Conservation (phyloP, 2,113 vertebrate species). For the Ranitomeya imitator region DNA sequence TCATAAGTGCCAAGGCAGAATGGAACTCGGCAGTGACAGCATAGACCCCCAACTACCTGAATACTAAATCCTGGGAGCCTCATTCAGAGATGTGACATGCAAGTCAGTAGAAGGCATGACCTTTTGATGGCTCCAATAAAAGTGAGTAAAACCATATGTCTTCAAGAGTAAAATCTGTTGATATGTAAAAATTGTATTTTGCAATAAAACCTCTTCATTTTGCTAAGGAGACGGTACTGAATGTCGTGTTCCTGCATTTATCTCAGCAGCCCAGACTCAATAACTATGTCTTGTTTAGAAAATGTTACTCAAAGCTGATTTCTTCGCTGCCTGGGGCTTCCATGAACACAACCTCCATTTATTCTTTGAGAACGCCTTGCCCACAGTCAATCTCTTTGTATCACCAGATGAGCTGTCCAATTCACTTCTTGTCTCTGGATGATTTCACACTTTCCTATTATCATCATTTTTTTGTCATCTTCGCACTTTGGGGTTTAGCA, state of each 20-base stretch:
- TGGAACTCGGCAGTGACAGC: no score
- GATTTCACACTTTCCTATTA: constrained; percentile 31
- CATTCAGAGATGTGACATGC: no score
- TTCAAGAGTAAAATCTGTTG: background rate
- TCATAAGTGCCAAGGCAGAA: no score
- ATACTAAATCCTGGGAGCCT: no score
- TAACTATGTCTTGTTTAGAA: constrained; percentile 25
- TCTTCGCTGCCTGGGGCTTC: constrained; percentile 4
- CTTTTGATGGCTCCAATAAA: no score
- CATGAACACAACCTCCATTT: constrained; percentile 34
- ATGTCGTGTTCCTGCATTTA: background rate
- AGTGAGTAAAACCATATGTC: no score
- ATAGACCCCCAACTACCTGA: no score
- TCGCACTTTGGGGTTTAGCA: constrained; percentile 28
- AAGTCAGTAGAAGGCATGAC: no score
- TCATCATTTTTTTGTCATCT: background rate
- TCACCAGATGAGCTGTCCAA: constrained; percentile 23
- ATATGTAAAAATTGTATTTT: background rate
- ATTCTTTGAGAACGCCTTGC: constrained; percentile 35
- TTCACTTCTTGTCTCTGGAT: constrained; percentile 25
- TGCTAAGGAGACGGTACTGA: background rate
- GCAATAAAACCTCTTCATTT: background rate
- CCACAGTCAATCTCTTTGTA: constrained; percentile 32
- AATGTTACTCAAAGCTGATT: constrained; percentile 30
- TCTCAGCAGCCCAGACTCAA: background rate